Evolutionary conservation across 2,797 vertebrate genomes (phyloP), one percentile per base, ranked within the genome.

Genomic region (Paratrypauchen microcephalus): DNA sequence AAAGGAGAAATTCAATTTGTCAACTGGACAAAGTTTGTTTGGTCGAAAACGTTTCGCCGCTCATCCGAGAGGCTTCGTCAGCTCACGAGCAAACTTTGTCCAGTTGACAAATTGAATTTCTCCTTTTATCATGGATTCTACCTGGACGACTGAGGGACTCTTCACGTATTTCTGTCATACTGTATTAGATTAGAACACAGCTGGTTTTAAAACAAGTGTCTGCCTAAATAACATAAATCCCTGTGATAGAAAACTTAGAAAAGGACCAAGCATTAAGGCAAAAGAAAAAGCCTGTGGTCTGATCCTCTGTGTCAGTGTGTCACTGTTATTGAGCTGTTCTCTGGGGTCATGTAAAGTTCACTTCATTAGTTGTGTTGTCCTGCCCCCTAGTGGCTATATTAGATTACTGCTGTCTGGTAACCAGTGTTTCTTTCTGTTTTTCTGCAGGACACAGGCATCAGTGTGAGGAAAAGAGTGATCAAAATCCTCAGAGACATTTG

Each of bases 401-500:
- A 24, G 28, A 30, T 11, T 4, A n/a, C 48, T 71, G 68, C 70
- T 69, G 67, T 47, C n/a, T 59, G 9, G 19, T 61, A 2, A 13
- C 67, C 52, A 0, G n/a, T 54, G 61, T 70, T 12, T 18, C 30
- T 21, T 24, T 19, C 23, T 19, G 15, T 77, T 71, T 64, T 82
- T 68, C 90, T 2, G 69, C 85, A 98, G 97, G 97, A 98, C 94
- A 98, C 97, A 80, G 97, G 97, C 83, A 98, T 98, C 88, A 98
- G 97, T 69, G 97, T 98, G 79, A 95, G 97, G 82, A 98, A 99
- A 83, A 94, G 97, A 48, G 97, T 99, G 73, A 98, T 99, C 87
- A 98, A 99, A 89, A 99, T 99, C 88, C 93, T 98, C 83, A 91
- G 97, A 84, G 96, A 98, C 85, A 98, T 99, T 86, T 99, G 97